Evolutionary conservation across 2,113 vertebrate genomes (phyloP).

Genomic region (Gasterosteus aculeatus): DNA sequence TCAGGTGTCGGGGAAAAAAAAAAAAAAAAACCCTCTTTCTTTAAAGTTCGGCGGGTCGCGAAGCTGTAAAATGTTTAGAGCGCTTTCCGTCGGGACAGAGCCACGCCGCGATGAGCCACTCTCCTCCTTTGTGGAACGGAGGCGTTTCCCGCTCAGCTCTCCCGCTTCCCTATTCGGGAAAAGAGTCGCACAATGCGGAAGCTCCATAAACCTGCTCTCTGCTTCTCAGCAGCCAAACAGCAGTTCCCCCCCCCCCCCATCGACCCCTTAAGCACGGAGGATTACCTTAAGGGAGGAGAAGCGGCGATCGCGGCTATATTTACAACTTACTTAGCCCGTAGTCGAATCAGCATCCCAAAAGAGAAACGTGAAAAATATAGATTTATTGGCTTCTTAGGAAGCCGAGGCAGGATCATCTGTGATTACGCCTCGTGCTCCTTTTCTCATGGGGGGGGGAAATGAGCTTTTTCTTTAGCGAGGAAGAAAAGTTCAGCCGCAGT

Average conservation of each 20-base stretch:
- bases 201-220: constrained; percentile 53
- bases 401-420: constrained; percentile 75
- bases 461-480: constrained; percentile 31
- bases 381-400: constrained; percentile 69
- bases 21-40: constrained; percentile 6
- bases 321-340: constrained; percentile 61
- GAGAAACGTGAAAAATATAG: constrained; percentile 67
- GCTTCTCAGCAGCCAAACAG: constrained; percentile 39
- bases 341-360: constrained; percentile 54
- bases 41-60: constrained; percentile 9
- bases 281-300: constrained; percentile 67
- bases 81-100: background rate
- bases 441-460: constrained; percentile 59
- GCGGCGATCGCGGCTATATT: constrained; percentile 57
- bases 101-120: background rate
- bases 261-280: constrained; percentile 60
- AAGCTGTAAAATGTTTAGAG: constrained; percentile 11
- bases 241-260: constrained; percentile 36
- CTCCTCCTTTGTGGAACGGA: background rate
- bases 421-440: constrained; percentile 70
- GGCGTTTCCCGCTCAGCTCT: background rate
- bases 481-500: constrained; percentile 53
- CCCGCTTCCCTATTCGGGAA: constrained; percentile 3
- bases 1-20: constrained; percentile 12
- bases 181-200: constrained; percentile 41